Percentiles rank a stretch among this genome's conserved stretches.
These are phyloP conservation scores for Blastobasis adustella DNA, from an alignment of 2,888 invertebrate genomes.

Conservation along the genomic window DNA sequence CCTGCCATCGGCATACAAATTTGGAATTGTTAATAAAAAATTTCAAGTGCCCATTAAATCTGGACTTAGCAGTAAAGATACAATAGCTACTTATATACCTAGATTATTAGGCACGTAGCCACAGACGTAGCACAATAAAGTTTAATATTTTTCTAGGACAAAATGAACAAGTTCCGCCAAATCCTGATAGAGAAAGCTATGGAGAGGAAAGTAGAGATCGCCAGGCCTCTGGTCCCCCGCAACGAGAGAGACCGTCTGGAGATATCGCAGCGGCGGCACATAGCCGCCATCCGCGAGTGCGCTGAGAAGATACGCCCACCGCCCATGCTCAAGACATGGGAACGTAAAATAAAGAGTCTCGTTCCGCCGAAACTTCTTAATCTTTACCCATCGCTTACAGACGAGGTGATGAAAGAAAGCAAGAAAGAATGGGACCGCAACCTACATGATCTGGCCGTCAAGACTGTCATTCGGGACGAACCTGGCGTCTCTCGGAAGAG, in stretches of 20 bases:
- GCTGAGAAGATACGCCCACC: slow-evolving; percentile 76
- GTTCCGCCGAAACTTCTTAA: slow-evolving; percentile 71
- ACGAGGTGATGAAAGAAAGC: slow-evolving; percentile 70
- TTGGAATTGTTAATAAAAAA: no score
- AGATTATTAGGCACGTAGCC: neutral
- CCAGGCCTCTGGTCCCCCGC: slow-evolving; percentile 37
- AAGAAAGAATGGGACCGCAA: slow-evolving; percentile 75
- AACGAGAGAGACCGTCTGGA: slow-evolving; percentile 62
- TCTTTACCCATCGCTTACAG: slow-evolving; percentile 70
- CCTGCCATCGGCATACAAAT: no score
- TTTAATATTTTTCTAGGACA: slow-evolving; percentile 47
- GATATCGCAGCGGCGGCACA: slow-evolving; percentile 65
- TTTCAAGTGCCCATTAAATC: no score
- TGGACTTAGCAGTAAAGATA: neutral
- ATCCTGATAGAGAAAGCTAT: slow-evolving; percentile 56
- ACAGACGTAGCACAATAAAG: no score
- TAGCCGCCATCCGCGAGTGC: slow-evolving; percentile 70
- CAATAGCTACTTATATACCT: neutral
- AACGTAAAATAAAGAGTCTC: slow-evolving; percentile 74
- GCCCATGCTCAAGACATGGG: slow-evolving; percentile 76
- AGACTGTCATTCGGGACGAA: slow-evolving; percentile 75
- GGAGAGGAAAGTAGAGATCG: slow-evolving; percentile 47
- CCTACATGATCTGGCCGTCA: slow-evolving; percentile 78
- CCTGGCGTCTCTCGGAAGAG: slow-evolving; percentile 69
- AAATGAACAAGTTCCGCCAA: slow-evolving; percentile 51